Base-by-base conservation (phyloP, 2,888 invertebrate species). In the Parnassius orleans region DNA sequence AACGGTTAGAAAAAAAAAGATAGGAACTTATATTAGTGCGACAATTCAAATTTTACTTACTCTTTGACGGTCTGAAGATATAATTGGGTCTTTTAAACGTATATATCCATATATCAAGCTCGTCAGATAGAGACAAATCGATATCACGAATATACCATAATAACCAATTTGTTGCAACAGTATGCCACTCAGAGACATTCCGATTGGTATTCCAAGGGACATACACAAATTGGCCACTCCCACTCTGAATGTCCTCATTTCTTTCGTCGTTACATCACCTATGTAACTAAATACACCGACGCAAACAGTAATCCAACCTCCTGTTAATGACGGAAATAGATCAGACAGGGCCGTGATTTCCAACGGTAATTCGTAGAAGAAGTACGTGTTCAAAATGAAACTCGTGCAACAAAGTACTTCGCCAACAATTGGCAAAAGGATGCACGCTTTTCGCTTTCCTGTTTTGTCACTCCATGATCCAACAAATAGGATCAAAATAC, bases 381-480 rank as follows among this genome's bases (percentile, higher is more conserved):
- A 93, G 77, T 92, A 93, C 55, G 93, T 93, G 76, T 93, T 93
- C 51, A 93, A 69, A 41, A 93, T 87, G 65, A 93, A 86, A 64
- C 93, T 92, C 7, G 92, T 82, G 66, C 87, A 87, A 62, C 92
- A 91, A 66, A 92, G 72, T 52, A 93, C 85, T 78, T 93, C 93
- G 3, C 93, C 93, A 10, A 91, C 74, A 10, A 93, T 87, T 1
- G 93, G 93, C 46, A 93, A 72, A 9, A 94, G 79, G 78, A 94
- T 93, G 69, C 93, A 93, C 10, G 93, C 92, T 77, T 93, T 93
- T 68, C 93, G 83, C 58, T 89, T 86, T 53, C 93, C 93, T 52
- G 92, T 92, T 69, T 93, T 92, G 74, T 94, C 94, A 69, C 93
- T 93, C 94, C 94, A 94, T 5, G 93, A 92, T n/a, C 94, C 94